Evolutionary conservation across 2,797 vertebrate species (phyloP), one percentile per base, ranked within the genome.

Genomic region (Gadopsis bispinosus): DNA sequence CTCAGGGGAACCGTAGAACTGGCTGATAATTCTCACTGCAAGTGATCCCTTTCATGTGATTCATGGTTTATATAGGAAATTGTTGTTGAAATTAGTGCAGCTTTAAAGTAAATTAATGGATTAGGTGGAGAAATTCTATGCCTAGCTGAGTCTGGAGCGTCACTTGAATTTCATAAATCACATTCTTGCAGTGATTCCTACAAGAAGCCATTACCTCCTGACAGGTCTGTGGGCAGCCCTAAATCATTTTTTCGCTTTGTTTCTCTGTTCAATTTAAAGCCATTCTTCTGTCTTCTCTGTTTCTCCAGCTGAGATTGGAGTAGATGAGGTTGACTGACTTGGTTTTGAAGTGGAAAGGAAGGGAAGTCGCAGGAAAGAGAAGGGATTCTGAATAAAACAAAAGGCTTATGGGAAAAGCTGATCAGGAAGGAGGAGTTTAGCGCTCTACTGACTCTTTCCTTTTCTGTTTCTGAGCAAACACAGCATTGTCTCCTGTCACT

Each of bases 291-390:
- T 53, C 58, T 64, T 66, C 59, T 43, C 45, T 37, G 3, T 70
- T 54, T 70, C 73, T 13, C 64, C 58, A 50, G 73, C 67, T 58
- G 59, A 66, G 75, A 77, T 69, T 63, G 67, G 41, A 60, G 76
- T 20, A 78, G 70, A 78, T 45, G 62, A 77, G 75, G 67, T 76
- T 77, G 77, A 66, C 51, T 83, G 79, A 77, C 68, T 69, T 68
- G 69, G 29, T 83, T 73, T 47, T 68, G 43, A 71, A 72, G 69
- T 39, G 47, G 29, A 63, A 66, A 16, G 26, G 19, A 48, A 58
- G 58, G 41, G 55, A 63, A 63, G 39, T 51, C 22, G 41, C 19
- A n/a, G 29, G 58, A 63, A 63, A 20, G 54, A 51, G 43, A 61
- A 17, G 14, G 3, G 29, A 50, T 70, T 71, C 43, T 62, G 80